Percentiles rank a stretch among this genome's conserved stretches.
Evolutionary conservation across 53 echinoderm and acorn worm genomes (phyloP).

Genomic region (Pentamera pediparva): DNA sequence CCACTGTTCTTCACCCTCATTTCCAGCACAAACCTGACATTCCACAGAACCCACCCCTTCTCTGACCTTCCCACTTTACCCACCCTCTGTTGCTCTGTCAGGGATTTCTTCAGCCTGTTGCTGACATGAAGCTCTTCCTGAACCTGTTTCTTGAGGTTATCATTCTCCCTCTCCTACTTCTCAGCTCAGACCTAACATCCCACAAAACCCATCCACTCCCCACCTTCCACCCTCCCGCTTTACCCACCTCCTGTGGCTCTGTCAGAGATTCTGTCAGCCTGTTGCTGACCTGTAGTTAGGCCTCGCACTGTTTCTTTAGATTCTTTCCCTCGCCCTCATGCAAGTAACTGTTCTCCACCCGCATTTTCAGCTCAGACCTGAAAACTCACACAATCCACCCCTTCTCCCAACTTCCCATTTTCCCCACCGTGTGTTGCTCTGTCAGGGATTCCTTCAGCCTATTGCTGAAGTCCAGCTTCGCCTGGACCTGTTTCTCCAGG

Average conservation of each 20-base stretch:
- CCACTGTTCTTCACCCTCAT: conserved; percentile 52
- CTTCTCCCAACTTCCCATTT: background rate
- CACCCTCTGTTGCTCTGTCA: conserved; percentile 80
- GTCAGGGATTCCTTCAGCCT: conserved; percentile 64
- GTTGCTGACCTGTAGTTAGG: too few species aligned
- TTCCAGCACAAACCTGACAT: too few species aligned
- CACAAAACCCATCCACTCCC: too few species aligned
- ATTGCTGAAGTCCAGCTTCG: conserved; percentile 38
- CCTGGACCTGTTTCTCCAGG: conserved; percentile 78
- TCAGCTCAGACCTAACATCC: too few species aligned
- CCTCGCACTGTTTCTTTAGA: conserved; percentile 42
- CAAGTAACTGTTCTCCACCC: background rate
- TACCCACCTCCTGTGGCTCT: conserved; percentile 51
- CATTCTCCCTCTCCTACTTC: conserved; percentile 72
- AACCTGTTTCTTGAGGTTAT: conserved; percentile 75
- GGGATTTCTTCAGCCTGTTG: conserved; percentile 61
- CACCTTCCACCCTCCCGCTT: too few species aligned
- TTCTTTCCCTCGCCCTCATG: conserved; percentile 14
- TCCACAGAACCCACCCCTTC: too few species aligned
- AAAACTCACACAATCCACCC: background rate
- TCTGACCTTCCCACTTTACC: too few species aligned
- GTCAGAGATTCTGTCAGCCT: conserved; percentile 34
- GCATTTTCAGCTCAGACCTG: background rate
- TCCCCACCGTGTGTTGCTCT: conserved; percentile 77
- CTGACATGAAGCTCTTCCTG: conserved; percentile 54